Conservation (phyloP, 2,113 vertebrate species). For the Amazona vittata region DNA sequence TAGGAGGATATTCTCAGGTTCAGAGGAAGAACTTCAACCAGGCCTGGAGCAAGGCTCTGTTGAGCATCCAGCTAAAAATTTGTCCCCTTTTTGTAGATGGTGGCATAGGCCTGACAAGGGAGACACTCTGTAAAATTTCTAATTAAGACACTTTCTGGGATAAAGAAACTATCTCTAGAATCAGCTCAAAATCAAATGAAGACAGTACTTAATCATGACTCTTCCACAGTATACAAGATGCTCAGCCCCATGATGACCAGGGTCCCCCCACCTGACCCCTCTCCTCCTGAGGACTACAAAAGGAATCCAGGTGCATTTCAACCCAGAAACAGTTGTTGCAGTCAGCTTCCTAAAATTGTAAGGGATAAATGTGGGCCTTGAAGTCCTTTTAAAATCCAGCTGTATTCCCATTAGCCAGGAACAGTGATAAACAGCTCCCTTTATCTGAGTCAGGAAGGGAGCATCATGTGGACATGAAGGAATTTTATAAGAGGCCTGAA, state of each 20-base stretch:
- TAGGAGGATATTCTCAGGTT: not conserved
- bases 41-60: not conserved
- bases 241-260: rapidly evolving
- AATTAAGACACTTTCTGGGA: not conserved
- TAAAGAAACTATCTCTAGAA: not conserved
- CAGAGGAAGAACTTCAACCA: not conserved
- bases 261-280: rapidly evolving
- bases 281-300: not conserved
- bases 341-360: not conserved
- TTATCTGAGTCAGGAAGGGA: not conserved
- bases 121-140: not conserved
- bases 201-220: not conserved
- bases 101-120: not conserved
- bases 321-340: not conserved
- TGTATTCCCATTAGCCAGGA: not conserved
- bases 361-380: not conserved
- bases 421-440: not conserved
- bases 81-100: not conserved
- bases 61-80: not conserved
- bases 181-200: not conserved
- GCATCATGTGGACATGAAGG: not conserved
- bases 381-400: not conserved
- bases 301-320: not conserved
- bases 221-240: not conserved
- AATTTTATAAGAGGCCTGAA: not conserved